A percentile compares a stretch with the other conserved stretches of the same genome.
Evolutionary conservation across 2,888 invertebrate genomes (phyloP).

Genomic region (Tanytarsus gracilentus): DNA sequence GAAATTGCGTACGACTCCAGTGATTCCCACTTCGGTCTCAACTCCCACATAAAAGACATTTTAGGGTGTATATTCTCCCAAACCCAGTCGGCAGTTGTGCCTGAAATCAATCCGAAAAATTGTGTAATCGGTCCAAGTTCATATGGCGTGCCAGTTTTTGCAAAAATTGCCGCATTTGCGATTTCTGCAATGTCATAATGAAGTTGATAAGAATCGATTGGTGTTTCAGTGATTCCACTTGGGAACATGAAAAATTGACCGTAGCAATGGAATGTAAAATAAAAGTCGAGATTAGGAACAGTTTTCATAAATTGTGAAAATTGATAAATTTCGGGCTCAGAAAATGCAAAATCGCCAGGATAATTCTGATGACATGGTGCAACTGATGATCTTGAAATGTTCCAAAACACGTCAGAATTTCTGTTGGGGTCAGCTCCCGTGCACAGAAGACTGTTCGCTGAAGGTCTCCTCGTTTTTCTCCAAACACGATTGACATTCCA

Average conservation of each 20-base stretch:
- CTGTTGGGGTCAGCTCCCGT: constrained; percentile 67
- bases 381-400: constrained; percentile 48
- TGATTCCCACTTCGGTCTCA: neutral
- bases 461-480: constrained; percentile 48
- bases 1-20: neutral
- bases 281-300: constrained; percentile 46
- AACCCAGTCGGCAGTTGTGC: neutral
- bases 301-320: constrained; percentile 48
- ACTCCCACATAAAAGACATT: neutral
- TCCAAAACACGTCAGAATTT: constrained; percentile 56
- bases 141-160: neutral
- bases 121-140: neutral
- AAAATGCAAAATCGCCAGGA: constrained; percentile 58
- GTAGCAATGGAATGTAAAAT: constrained; percentile 65
- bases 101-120: neutral
- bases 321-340: constrained; percentile 55
- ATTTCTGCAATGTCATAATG: neutral
- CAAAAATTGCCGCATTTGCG: neutral
- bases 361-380: constrained; percentile 53
- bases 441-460: constrained; percentile 37
- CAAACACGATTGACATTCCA: constrained; percentile 44
- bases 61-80: constrained; percentile 46
- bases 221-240: constrained; percentile 45
- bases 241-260: constrained; percentile 61
- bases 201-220: constrained; percentile 44